Base-by-base conservation (phyloP, 2,797 vertebrate species). In the Selene dorsalis region DNA sequence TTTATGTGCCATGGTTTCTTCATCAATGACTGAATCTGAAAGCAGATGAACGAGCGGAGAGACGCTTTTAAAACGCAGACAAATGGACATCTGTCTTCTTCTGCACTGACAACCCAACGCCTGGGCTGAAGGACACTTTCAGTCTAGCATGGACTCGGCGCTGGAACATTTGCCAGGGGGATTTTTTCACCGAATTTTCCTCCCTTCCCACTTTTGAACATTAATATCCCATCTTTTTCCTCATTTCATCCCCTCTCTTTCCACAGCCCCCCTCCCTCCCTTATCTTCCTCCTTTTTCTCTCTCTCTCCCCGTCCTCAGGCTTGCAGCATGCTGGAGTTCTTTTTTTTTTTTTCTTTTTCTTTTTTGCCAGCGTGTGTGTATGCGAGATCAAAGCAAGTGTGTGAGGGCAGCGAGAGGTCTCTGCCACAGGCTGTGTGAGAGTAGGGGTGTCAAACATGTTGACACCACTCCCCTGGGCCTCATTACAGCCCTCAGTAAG, bases 71-170 rank as follows among this genome's bases (percentile, higher is more conserved):
- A 35, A 12, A 41, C 39, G 39, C 6, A 24, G 60, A 83, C 17
- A 38, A 45, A 68, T 16, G 53, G 67, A 55, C 32, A 52, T 57
- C 38, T 85, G 47, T 73, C 73, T 90, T 80, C 70, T 77, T 77
- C 77, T 87, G 83, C 90, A 87, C 81, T 88, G 93, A 94, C 93
- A 43, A 45, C 52, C 28, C 18, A 3, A 24, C 48, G 7, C 28
- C 64, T 73, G 11, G 0, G 75, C 69, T 73, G 22, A 30, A 12
- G 26, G n/a, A 60, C 9, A 41, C 18, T 62, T 62, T 58, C 9
- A 22, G 22, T 39, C 39, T 10, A 75, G 47, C 48, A 0, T 35
- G 32, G 61, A 70, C 57, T 50, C 64, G 63, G 16, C 38, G 13
- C 55, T 1, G 1, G 1, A 67, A 72, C 56, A 28, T 63, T 71